Evolutionary conservation across 2,888 invertebrate species (phyloP).

Genomic region (Eupsilia transversa): DNA sequence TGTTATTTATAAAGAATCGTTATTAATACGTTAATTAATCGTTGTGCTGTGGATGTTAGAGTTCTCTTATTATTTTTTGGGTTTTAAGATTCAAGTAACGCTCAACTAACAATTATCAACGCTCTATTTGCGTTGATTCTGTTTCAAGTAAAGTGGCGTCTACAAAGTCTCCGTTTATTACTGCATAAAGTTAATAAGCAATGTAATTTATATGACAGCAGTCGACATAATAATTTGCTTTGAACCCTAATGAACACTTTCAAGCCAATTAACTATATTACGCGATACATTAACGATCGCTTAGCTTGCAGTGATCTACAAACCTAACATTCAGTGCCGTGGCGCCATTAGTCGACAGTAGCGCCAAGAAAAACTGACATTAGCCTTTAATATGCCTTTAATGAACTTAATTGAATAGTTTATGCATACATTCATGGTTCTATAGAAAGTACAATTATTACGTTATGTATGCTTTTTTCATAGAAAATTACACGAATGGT

Average conservation of each 20-base stretch:
- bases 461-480: constrained; percentile 46
- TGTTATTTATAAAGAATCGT: not conserved
- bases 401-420: constrained; percentile 66
- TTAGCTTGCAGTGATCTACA: constrained; percentile 23
- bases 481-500: constrained; percentile 60
- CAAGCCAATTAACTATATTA: not conserved
- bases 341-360: constrained; percentile 62
- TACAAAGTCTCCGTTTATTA: not conserved
- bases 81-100: too few species aligned
- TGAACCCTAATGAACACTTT: not conserved
- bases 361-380: constrained; percentile 65
- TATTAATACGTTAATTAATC: not conserved
- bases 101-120: too few species aligned
- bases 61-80: not conserved
- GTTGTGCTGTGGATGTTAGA: not conserved
- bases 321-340: constrained; percentile 20
- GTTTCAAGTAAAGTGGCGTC: not conserved
- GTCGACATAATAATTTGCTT: not conserved
- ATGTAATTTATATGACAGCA: not conserved
- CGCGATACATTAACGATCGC: not conserved
- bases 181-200: not conserved
- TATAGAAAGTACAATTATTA: constrained; percentile 64
- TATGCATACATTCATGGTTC: constrained; percentile 55
- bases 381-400: constrained; percentile 62
- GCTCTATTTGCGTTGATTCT: too few species aligned